Percentiles rank a stretch among this genome's conserved stretches.
Conservation (phyloP, 2,113 vertebrate genomes). For the Emydura subglobosa region DNA sequence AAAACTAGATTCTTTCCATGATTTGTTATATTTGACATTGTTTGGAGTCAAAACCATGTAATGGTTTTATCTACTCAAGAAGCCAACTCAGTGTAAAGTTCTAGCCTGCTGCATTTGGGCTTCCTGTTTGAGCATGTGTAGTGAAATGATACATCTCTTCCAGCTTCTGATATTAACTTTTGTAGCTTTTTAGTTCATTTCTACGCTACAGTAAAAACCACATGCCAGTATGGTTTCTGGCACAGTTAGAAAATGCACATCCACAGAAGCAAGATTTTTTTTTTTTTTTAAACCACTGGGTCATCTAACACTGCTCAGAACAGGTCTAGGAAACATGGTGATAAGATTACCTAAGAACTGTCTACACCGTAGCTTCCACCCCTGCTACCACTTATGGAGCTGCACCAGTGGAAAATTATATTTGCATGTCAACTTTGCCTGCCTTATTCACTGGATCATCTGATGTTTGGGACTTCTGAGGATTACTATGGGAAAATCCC, state of each 20-base stretch:
- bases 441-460: neutral
- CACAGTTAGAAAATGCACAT: neutral
- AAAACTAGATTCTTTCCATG: neutral
- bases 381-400: neutral
- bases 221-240: neutral
- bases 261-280: neutral
- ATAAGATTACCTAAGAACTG: neutral
- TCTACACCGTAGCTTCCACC: neutral
- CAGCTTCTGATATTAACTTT: neutral
- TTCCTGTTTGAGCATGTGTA: neutral
- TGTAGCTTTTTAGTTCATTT: neutral
- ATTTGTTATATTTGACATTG: neutral
- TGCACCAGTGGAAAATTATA: neutral
- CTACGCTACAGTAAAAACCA: neutral
- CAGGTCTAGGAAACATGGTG: neutral
- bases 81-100: neutral
- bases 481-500: neutral
- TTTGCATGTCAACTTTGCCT: neutral
- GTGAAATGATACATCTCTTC: neutral
- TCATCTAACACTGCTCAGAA: neutral
- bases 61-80: neutral
- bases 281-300: neutral
- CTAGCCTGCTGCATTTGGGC: neutral
- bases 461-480: neutral
- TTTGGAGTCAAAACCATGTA: accelerated